A percentile compares a stretch with the other conserved stretches of the same genome.
Conservation (phyloP, 2,888 invertebrate genomes). For the Patella pellucida region DNA sequence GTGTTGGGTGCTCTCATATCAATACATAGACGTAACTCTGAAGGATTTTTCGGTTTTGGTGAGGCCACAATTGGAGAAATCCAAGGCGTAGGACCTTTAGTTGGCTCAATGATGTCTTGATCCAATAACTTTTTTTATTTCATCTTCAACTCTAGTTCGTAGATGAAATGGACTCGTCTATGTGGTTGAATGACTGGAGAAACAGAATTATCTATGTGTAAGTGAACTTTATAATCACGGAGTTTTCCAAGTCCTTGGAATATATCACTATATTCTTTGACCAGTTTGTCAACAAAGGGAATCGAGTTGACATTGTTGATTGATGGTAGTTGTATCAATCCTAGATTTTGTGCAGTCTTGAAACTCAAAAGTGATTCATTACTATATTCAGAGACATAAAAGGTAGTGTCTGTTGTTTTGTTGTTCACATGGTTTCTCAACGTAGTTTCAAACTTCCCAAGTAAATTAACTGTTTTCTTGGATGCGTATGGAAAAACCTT, state of each 20-base stretch:
- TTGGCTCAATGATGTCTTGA: constrained; percentile 32
- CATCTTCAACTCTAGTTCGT: constrained; percentile 26
- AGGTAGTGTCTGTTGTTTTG: neutral
- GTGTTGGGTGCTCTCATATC: constrained; percentile 46
- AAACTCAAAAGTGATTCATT: constrained; percentile 13
- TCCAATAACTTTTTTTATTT: constrained; percentile 27
- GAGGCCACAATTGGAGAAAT: constrained; percentile 30
- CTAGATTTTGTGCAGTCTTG: neutral
- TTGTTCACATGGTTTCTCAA: constrained; percentile 7
- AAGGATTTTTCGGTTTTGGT: constrained; percentile 31
- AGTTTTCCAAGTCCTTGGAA: constrained; percentile 37
- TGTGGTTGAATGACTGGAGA: constrained; percentile 32
- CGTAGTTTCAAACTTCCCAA: neutral
- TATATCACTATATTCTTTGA: neutral
- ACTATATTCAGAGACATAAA: neutral
- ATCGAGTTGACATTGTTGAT: constrained; percentile 3
- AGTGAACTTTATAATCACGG: constrained; percentile 27
- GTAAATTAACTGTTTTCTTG: constrained; percentile 7
- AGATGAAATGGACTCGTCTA: constrained; percentile 40
- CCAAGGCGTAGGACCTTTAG: constrained; percentile 28
- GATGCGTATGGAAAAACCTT: constrained; percentile 12
- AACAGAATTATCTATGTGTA: constrained; percentile 24
- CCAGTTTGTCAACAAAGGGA: neutral
- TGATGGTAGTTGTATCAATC: neutral
- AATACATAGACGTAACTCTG: constrained; percentile 42